phyloP scores from a whole-genome alignment of 2,113 vertebrate genomes.

The Bos indicus region DNA sequence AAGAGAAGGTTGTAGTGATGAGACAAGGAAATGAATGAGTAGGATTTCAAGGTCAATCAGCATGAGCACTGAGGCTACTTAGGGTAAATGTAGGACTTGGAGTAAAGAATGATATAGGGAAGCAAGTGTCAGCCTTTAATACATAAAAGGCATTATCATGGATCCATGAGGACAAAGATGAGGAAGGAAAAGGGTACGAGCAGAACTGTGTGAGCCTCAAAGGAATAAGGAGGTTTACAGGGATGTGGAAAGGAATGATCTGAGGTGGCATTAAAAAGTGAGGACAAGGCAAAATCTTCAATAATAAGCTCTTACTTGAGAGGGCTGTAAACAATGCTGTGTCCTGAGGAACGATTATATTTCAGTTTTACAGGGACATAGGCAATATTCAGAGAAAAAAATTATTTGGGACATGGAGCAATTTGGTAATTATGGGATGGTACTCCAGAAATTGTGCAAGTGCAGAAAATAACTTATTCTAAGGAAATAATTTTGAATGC shows the following conservation, averaged over 20 bases:
- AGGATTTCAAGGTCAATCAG: background rate
- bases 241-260: background rate
- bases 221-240: background rate
- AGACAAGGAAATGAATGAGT: slow-evolving; percentile 8
- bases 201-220: background rate
- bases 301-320: background rate
- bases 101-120: background rate
- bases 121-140: background rate
- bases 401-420: background rate
- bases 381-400: background rate
- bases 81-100: background rate
- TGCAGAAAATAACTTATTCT: background rate
- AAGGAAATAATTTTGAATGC: background rate
- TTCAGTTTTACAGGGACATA: background rate
- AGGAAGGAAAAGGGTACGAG: background rate
- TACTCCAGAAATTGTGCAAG: background rate
- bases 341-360: background rate
- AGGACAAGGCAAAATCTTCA: background rate
- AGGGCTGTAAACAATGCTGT: background rate
- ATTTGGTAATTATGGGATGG: background rate
- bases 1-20: background rate
- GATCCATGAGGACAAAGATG: background rate
- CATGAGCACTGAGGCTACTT: background rate
- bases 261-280: background rate
- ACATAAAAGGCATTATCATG: background rate